These are phyloP conservation scores for Coecobrya sp. DNA, from an alignment of 2,888 invertebrate genomes.

Conservation along the genomic window DNA sequence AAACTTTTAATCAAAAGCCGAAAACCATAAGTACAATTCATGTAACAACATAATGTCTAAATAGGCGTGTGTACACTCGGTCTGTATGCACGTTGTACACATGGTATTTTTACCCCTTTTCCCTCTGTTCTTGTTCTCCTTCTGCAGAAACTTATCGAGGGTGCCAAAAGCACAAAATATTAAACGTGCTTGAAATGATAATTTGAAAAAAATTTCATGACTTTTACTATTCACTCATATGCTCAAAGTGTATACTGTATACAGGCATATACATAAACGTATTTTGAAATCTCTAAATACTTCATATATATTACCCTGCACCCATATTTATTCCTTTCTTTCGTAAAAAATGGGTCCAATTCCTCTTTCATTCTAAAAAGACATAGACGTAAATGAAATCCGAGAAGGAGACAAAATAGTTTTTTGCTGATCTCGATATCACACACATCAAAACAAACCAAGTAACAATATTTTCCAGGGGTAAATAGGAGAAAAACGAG, in stretches of 20 bases:
- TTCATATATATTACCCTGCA: slow-evolving; percentile 18
- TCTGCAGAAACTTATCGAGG: slow-evolving; percentile 61
- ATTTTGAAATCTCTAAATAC: slow-evolving; percentile 12
- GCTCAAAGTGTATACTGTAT: not conserved
- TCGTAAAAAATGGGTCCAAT: not conserved
- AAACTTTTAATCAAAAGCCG: slow-evolving; percentile 70
- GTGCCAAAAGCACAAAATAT: slow-evolving; percentile 75
- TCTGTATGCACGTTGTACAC: not conserved
- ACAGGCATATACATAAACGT: not conserved
- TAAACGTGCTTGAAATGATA: slow-evolving; percentile 80
- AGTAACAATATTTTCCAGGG: slow-evolving; percentile 33
- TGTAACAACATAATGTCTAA: slow-evolving; percentile 23
- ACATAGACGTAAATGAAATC: slow-evolving; percentile 7
- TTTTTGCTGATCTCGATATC: slow-evolving; percentile 26
- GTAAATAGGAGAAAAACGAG: slow-evolving; percentile 50
- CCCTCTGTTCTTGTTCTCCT: slow-evolving; percentile 1
- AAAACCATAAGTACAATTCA: slow-evolving; percentile 9
- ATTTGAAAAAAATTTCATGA: slow-evolving; percentile 69
- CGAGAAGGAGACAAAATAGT: not conserved
- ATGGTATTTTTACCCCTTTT: slow-evolving; percentile 27
- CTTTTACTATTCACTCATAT: slow-evolving; percentile 58
- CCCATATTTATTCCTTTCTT: slow-evolving; percentile 35
- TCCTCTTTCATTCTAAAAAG: slow-evolving; percentile 26
- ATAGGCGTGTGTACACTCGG: not conserved
- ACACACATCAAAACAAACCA: slow-evolving; percentile 30